phyloP scores from a whole-genome alignment of 2,797 vertebrate genomes.

The Gallinago nigripennis region DNA sequence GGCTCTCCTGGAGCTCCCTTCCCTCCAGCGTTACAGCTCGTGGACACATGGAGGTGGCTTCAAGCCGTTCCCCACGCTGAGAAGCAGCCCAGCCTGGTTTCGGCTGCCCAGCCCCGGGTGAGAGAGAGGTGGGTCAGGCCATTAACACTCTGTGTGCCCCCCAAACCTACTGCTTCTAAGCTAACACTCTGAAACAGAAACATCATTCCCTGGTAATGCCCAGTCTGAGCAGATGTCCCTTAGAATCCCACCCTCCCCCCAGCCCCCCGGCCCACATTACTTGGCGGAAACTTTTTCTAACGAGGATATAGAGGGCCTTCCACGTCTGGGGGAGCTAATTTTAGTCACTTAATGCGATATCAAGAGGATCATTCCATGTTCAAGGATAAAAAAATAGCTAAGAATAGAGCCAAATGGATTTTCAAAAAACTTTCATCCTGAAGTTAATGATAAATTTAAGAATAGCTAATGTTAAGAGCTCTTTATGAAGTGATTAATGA shows the following conservation, averaged over 20 bases:
- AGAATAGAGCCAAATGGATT: conserved; percentile 30
- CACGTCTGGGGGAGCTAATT: neutral
- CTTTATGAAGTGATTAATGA: conserved; percentile 32
- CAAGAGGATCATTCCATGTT: neutral
- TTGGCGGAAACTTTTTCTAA: neutral
- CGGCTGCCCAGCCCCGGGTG: neutral
- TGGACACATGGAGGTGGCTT: neutral
- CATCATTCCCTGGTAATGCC: neutral
- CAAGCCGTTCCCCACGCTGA: neutral
- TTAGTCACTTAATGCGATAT: neutral
- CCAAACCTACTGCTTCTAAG: neutral
- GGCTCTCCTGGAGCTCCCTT: neutral
- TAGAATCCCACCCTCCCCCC: neutral
- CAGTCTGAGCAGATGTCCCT: neutral
- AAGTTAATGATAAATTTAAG: conserved; percentile 41
- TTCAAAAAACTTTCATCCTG: neutral
- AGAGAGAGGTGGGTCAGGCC: neutral
- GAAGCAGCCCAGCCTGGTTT: neutral
- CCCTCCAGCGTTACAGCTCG: neutral
- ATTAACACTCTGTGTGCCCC: neutral
- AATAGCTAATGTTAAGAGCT: conserved; percentile 39
- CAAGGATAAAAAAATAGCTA: neutral
- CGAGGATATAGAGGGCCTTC: neutral
- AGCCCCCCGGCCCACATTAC: neutral
- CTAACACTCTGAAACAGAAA: neutral